Conservation (phyloP, 2,113 vertebrate species). For the Garra rufa region DNA sequence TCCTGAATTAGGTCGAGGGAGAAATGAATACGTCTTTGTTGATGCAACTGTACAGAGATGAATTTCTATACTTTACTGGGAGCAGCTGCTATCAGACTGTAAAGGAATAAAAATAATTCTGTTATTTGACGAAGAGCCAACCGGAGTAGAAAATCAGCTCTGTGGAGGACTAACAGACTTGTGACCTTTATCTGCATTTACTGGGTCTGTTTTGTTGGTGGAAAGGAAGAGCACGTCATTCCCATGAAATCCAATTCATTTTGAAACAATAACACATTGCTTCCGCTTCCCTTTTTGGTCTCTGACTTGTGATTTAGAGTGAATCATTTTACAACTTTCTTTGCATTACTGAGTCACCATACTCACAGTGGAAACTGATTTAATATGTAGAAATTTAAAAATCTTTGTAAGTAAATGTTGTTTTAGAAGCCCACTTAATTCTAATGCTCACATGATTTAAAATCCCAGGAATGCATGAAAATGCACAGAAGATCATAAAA, state of each 20-base stretch:
- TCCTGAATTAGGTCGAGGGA: constrained; percentile 1
- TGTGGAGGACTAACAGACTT: constrained; percentile 1
- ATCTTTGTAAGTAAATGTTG: neutral
- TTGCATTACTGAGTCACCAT: neutral
- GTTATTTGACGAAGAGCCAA: constrained; percentile 35
- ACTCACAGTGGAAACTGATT: neutral
- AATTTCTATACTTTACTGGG: neutral
- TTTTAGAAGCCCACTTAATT: neutral
- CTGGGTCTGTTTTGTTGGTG: neutral
- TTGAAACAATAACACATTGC: constrained; percentile 6
- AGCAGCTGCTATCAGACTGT: constrained; percentile 47
- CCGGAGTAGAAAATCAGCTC: constrained; percentile 54
- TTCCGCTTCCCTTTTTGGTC: neutral
- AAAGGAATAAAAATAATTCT: neutral
- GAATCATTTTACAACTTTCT: neutral
- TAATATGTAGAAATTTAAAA: no score
- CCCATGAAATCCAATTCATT: neutral
- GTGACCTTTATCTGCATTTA: constrained; percentile 18
- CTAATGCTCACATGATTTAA: constrained; percentile 25
- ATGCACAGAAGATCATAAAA: neutral
- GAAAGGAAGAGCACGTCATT: neutral
- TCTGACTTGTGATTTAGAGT: neutral
- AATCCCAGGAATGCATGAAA: neutral
- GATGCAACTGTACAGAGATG: neutral
- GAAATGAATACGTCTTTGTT: constrained; percentile 12